Evolutionary conservation across 2,888 invertebrate genomes (phyloP), one percentile per base, ranked within the genome.

Genomic region (Hetaerina titia): DNA sequence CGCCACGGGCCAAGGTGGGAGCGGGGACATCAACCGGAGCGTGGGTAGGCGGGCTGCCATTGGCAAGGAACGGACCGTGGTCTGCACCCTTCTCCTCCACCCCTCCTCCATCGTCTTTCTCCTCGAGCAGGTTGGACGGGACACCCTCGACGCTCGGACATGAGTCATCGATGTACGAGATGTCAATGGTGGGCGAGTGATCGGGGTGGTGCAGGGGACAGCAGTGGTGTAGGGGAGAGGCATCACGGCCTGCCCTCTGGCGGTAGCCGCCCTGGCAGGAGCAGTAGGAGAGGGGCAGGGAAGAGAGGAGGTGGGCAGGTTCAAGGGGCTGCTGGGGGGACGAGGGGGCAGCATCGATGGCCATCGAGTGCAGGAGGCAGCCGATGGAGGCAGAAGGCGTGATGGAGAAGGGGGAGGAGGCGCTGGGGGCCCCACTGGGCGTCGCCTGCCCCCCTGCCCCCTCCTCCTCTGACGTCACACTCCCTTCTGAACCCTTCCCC

Each of bases 351-450:
- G 95, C 17, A 95, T 95, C 81, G n/a, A 94, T 94, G 57, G 95
- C 81, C 22, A 95, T 95, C 0, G 96, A 96, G 64, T 96, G 96
- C 87, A 96, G 96, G 74, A 96, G 96, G 95, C 96, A 96, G 92
- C 96, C 95, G 11, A 96, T 96, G 90, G 96, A 95, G 92, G 96
- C 95, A 0, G 96, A 96, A 13, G 96, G 95, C 5, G 96, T 95
- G 90, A 96, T 96, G 15, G 96, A 96, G 56, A 96, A 95, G 11
- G 96, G 96, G 1, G 95, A 95, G 8, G 95, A 95, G 74, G 81
- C 81, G 31, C 81, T 95, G 95, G 63, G 95, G 13, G 95, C 94
- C 63, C 25, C 81, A 31, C 81, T 95, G 95, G 63, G 95, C 94
- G 64, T 95, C 92, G 95, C 94, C 95, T 17, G 90, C 81, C 11